These are phyloP conservation scores for Doryteuthis pealeii DNA, from an alignment of 1,140 invertebrate genomes.

Conservation along the genomic window DNA sequence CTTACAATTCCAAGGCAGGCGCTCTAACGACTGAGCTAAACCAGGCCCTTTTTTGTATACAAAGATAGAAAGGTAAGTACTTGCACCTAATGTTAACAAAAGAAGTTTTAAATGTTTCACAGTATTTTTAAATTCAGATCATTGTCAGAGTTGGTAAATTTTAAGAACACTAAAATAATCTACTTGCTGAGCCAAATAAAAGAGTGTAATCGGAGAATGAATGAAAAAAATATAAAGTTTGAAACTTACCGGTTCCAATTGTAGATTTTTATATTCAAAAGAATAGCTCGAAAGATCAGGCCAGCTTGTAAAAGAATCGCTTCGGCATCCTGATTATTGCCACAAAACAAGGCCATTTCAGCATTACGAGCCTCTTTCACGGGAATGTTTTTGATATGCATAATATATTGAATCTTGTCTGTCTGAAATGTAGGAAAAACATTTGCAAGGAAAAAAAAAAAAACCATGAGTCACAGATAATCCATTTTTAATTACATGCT, in stretches of 20 bases:
- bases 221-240: slow-evolving; percentile 6
- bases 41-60: no score
- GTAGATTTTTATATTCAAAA: slow-evolving; percentile 78
- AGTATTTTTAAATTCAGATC: neutral
- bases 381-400: slow-evolving; percentile 73
- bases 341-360: slow-evolving; percentile 78
- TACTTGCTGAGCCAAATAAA: neutral
- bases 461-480: neutral
- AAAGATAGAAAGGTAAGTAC: no score
- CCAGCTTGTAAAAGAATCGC: slow-evolving; percentile 78
- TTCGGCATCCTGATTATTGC: slow-evolving; percentile 80
- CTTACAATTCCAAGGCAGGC: no score
- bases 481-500: neutral
- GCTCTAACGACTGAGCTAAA: no score
- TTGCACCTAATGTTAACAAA: no score
- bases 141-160: neutral
- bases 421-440: slow-evolving; percentile 60
- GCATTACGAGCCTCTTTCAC: slow-evolving; percentile 71
- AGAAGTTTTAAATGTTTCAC: neutral
- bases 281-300: slow-evolving; percentile 75
- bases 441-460: slow-evolving; percentile 9
- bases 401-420: slow-evolving; percentile 89
- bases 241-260: slow-evolving; percentile 76
- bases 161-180: neutral
- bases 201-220: slow-evolving; percentile 3